Percentiles rank a stretch among this genome's conserved stretches.
Conservation (phyloP, 1,140 invertebrate genomes). For the Zaprionus africanus region DNA sequence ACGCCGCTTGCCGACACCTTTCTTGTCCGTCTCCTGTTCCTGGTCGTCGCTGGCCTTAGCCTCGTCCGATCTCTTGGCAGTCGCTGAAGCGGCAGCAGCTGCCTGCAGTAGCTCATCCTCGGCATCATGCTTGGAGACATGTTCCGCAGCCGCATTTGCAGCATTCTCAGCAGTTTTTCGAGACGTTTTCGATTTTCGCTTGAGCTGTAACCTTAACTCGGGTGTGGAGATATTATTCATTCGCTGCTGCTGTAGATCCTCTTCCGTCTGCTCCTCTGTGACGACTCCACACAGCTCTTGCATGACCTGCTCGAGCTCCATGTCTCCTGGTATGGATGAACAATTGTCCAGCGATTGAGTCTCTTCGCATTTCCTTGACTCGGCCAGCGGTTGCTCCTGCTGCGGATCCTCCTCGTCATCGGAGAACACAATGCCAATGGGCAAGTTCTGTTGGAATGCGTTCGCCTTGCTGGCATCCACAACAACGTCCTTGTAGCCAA, state of each 20-base stretch:
- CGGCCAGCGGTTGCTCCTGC: neutral
- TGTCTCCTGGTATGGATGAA: constrained; percentile 11
- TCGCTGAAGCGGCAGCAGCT: neutral
- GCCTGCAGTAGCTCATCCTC: constrained; percentile 11
- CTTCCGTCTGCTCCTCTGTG: neutral
- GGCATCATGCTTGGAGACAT: neutral
- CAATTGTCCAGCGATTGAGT: neutral
- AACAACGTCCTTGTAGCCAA: constrained; percentile 56
- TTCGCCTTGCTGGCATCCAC: constrained; percentile 56
- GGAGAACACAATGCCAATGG: constrained; percentile 55
- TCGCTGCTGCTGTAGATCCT: constrained; percentile 3
- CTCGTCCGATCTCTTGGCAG: neutral
- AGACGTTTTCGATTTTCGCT: neutral
- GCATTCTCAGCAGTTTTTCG: neutral
- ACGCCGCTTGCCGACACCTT: constrained; percentile 26
- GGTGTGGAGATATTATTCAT: neutral
- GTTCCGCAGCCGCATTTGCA: neutral
- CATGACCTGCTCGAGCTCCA: constrained; percentile 64
- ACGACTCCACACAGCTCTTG: constrained; percentile 48
- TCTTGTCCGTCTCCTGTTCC: constrained; percentile 13
- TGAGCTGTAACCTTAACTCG: constrained; percentile 2
- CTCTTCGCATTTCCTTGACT: neutral
- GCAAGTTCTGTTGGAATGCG: constrained; percentile 63
- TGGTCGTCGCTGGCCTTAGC: constrained; percentile 15
- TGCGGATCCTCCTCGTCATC: constrained; percentile 56